Evolutionary conservation across 2,888 invertebrate species (phyloP).

Genomic region (Eupithecia insigniata): DNA sequence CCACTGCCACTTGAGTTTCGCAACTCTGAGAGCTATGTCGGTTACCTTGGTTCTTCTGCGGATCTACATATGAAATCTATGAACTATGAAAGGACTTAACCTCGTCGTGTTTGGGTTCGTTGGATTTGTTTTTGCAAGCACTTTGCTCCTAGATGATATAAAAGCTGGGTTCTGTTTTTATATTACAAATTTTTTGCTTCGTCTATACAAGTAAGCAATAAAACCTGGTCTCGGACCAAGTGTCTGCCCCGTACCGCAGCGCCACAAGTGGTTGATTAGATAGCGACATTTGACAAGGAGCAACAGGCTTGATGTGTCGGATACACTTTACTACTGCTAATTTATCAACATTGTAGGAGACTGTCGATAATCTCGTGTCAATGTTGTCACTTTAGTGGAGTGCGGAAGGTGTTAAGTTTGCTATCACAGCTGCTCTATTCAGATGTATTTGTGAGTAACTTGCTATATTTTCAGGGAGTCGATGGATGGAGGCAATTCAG

Average conservation of each 20-base stretch:
- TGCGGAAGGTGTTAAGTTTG: background rate
- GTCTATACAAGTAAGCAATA: background rate
- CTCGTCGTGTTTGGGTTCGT: no score
- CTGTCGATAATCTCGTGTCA: background rate
- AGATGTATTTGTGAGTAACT: background rate
- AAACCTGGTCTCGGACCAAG: conserved; percentile 11
- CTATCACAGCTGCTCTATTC: background rate
- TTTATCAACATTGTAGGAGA: background rate
- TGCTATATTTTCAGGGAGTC: no score
- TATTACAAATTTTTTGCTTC: no score
- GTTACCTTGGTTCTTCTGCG: no score
- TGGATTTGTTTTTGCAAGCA: no score
- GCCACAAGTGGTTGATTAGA: conserved; percentile 46
- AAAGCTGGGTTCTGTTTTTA: no score
- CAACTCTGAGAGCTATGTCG: no score
- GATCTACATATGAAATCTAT: no score
- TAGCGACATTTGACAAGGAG: conserved; percentile 39
- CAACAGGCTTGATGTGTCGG: conserved; percentile 40
- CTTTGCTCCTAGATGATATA: no score
- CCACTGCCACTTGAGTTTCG: no score
- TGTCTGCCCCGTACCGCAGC: conserved; percentile 30
- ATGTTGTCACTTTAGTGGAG: background rate
- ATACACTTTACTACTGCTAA: conserved; percentile 12
- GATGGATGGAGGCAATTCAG: no score
- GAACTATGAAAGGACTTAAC: no score